Percentiles rank a stretch among this genome's conserved stretches.
Evolutionary conservation across 2,113 vertebrate genomes (phyloP).

Genomic region (Spilogale gracilis): DNA sequence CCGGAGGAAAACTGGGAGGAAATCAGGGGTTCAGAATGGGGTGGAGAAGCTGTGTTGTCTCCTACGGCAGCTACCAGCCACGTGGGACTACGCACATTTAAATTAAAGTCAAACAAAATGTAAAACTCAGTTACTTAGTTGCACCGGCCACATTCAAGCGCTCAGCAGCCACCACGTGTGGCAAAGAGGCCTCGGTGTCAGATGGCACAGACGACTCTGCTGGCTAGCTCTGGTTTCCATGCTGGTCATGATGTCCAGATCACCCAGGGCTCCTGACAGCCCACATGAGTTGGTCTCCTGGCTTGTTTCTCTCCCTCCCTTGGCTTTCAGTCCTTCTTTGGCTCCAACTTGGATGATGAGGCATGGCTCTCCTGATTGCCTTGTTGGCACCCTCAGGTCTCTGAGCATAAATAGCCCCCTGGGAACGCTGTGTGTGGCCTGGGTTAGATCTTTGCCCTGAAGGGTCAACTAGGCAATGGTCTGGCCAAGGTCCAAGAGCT

Average conservation of each 20-base stretch:
- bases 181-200: neutral
- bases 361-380: neutral
- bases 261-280: neutral
- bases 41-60: neutral
- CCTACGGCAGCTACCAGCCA: neutral
- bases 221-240: neutral
- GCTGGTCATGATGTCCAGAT: neutral
- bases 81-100: neutral
- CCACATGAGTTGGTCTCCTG: neutral
- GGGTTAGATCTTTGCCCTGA: neutral
- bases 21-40: neutral
- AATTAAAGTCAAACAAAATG: conserved; percentile 5
- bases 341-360: neutral
- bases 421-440: neutral
- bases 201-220: neutral
- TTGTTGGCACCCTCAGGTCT: neutral
- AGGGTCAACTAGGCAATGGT: neutral
- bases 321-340: neutral
- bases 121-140: conserved; percentile 24
- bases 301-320: neutral
- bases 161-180: neutral
- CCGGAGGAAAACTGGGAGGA: neutral
- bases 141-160: neutral
- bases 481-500: neutral
- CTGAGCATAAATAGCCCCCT: neutral